Evolutionary conservation across 2,113 vertebrate genomes (phyloP).

Genomic region (Ailurus styani): DNA sequence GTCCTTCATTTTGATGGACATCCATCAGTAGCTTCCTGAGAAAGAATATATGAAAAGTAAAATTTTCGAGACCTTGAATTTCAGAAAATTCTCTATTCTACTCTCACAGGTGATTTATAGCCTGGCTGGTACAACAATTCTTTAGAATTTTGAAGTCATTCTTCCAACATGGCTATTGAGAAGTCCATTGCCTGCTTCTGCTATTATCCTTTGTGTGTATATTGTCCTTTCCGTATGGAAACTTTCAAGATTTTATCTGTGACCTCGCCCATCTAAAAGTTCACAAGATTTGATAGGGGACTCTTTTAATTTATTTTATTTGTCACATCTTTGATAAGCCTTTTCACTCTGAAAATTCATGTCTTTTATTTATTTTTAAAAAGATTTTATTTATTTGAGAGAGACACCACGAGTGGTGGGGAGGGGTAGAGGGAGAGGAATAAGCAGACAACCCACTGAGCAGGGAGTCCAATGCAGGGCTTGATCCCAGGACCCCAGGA

Average conservation of each 20-base stretch:
- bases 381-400: background rate
- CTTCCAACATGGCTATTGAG: background rate
- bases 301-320: constrained; percentile 2
- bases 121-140: background rate
- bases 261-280: background rate
- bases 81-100: background rate
- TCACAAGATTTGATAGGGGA: background rate
- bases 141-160: constrained; percentile 1
- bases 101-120: background rate
- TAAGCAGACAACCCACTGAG: background rate
- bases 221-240: background rate
- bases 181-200: background rate
- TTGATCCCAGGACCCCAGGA: background rate
- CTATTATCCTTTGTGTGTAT: background rate
- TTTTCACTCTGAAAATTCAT: background rate
- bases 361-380: background rate
- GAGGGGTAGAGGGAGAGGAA: background rate
- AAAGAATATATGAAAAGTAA: background rate
- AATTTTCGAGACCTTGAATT: background rate
- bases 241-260: background rate
- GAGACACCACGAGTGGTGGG: too few species aligned
- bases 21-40: background rate
- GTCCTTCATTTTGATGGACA: background rate
- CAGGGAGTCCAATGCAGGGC: background rate
- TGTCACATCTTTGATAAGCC: background rate